phyloP scores from a whole-genome alignment of 2,797 vertebrate species.

The Parauchenoglanis punctatus region DNA sequence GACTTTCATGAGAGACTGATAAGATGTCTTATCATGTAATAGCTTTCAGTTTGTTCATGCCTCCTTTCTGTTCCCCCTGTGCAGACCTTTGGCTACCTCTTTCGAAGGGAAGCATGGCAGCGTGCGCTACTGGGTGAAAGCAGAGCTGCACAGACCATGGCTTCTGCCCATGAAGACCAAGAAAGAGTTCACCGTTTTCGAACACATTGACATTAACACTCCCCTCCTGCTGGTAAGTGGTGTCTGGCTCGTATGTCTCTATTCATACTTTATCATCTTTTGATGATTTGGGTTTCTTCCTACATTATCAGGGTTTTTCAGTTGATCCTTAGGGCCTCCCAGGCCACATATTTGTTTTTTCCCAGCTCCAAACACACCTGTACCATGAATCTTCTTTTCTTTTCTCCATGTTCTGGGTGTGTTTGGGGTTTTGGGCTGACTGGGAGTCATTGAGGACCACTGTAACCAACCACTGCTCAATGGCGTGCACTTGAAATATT shows the following conservation, averaged over 20 bases:
- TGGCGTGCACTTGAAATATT: not conserved
- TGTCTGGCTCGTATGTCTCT: not conserved
- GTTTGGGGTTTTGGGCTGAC: not conserved
- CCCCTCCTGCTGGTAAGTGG: slow-evolving; percentile 91
- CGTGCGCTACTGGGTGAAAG: slow-evolving; percentile 97
- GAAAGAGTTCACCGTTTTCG: slow-evolving; percentile 99
- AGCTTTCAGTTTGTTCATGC: not conserved
- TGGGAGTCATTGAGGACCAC: slow-evolving; percentile 12
- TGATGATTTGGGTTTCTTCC: not conserved
- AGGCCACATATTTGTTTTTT: not conserved
- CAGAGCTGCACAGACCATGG: slow-evolving; percentile 95
- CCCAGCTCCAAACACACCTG: not conserved
- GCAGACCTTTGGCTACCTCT: slow-evolving; percentile 98
- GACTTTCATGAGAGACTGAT: not conserved
- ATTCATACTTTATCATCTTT: not conserved
- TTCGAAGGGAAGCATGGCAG: slow-evolving; percentile 98
- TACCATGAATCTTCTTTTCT: not conserved
- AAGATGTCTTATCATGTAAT: not conserved
- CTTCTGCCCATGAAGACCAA: slow-evolving; percentile 93
- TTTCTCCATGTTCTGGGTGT: not conserved
- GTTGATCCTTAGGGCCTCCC: not conserved
- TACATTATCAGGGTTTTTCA: not conserved
- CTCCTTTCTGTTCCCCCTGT: not conserved
- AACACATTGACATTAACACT: slow-evolving; percentile 99
- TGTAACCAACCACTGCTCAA: not conserved